phyloP scores from a whole-genome alignment of 1,140 invertebrate genomes.

The Lanistes nyassanus region DNA sequence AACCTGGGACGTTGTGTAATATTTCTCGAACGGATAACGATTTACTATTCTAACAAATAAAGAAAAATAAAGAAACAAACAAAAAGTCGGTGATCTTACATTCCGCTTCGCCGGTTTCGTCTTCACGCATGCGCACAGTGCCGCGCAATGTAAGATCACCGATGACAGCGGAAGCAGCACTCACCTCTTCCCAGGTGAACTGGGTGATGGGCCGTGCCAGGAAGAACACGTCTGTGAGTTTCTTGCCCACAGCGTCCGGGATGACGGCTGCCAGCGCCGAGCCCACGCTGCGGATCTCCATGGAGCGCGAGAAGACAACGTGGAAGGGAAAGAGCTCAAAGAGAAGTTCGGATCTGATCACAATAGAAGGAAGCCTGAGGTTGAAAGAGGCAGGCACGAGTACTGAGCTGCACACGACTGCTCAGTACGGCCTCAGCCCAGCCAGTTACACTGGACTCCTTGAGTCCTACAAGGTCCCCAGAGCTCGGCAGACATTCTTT shows the following conservation, averaged over 20 bases:
- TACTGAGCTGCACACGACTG: too few relatives aligned
- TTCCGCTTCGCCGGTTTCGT: neutral
- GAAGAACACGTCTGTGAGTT: constrained; percentile 89
- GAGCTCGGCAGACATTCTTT: too few relatives aligned
- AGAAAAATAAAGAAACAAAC: neutral
- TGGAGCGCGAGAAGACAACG: constrained; percentile 93
- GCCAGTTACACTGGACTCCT: too few relatives aligned
- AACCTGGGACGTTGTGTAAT: too few relatives aligned
- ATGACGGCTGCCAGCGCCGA: constrained; percentile 92
- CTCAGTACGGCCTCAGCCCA: too few relatives aligned
- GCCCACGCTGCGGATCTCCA: constrained; percentile 85
- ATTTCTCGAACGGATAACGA: neutral
- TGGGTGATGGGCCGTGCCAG: constrained; percentile 88
- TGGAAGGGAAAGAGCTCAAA: constrained; percentile 99
- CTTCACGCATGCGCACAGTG: neutral
- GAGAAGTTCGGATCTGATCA: constrained; percentile 76
- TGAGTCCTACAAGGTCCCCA: too few relatives aligned
- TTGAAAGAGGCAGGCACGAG: too few relatives aligned
- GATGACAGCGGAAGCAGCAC: too few relatives aligned
- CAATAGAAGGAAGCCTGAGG: too few relatives aligned
- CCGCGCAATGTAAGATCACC: neutral
- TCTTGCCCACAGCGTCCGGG: constrained; percentile 80
- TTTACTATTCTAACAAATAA: neutral
- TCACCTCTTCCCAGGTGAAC: constrained; percentile 92
- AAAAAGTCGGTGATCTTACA: neutral